Evolutionary conservation across 1,140 invertebrate genomes (phyloP), one percentile per base, ranked within the genome.

Genomic region (Antheraea mylitta): DNA sequence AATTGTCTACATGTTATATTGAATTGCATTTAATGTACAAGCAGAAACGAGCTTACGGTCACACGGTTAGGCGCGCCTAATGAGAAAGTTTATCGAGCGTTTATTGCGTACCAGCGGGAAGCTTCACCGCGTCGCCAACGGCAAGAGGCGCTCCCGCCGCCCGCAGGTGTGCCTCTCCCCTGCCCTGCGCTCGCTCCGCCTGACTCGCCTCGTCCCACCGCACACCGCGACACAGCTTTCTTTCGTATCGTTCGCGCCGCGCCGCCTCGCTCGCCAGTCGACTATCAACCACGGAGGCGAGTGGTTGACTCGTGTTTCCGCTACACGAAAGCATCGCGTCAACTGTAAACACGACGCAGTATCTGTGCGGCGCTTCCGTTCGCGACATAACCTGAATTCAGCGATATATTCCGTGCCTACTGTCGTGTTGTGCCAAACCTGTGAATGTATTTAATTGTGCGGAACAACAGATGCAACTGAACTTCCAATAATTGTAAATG

Each of bases 31-130:
- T 76, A 78, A 78, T 79, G 79, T 78, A 79, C 81, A 81, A 78
- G 78, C 78, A 86, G 81, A 84, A 83, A 83, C 85, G 82, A 90
- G 86, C 86, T 90, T 91, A 89, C 81, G 81, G 85, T 89, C 85
- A 84, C 87, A 91, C 89, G 84, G 84, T 88, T 88, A 90, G 86
- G 84, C 84, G 84, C 86, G 87, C 85, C 89, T 90, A 90, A 91
- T 91, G 87, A 90, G 87, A 91, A 91, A 91, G 87, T 91, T 87
- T 91, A 90, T 90, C 83, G 87, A 91, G 89, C 86, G 89, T 88
- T 91, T 91, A 91, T 91, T 91, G 86, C 89, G 89, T 90, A 87
- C 85, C 82, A 87, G 86, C 86, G 86, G 85, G 83, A 88, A 88
- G 87, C 88, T 88, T 80, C 81, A 84, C 79, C 76, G 81, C 77